Base-by-base conservation (phyloP, 1,140 invertebrate genomes). In the Temnothorax nylanderi region DNA sequence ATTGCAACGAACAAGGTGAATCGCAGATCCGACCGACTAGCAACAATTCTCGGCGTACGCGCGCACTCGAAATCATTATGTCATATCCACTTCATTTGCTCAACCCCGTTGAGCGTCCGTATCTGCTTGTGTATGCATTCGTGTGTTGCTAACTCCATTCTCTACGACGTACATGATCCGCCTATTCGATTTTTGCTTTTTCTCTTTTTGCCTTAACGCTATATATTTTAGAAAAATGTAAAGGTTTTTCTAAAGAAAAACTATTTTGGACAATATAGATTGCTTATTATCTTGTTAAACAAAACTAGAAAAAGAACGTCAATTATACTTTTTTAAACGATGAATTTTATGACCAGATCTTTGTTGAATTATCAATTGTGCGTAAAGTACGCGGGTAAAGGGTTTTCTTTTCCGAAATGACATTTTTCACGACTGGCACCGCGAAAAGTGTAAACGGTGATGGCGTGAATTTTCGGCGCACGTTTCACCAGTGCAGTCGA, bases 31-130 rank as follows among this genome's bases (percentile, higher is more conserved):
- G 74, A 71, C 72, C 78, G 65, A 71, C 72, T 62, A 78, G 87
- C 81, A 91, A 87, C 86, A 74, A 89, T 84, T 88, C 77, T 75
- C 77, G 71, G 65, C 62, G 65, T 74, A 71, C 90, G 75, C 64
- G 65, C 85, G 65, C 85, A 89, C 90, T 91, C 88, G 64, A 91
- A 91, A 91, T 91, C 90, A 91, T 91, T 91, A 91, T 89, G 90
- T 89, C 90, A 89, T 89, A 91, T 91, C 90, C 84, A 91, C 90
- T 87, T 91, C 90, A 91, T 89, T 91, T 89, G 88, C 91, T 86
- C 90, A 89, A 87, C 87, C 85, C 81, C 81, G 74, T 88, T 82
- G 86, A 26, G 26, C 85, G 85, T 62, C 41, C 75, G 80, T 88
- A 86, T 67, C 56, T 85, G 84, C 16, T 44, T 51, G 51, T 69